A percentile compares a stretch with the other conserved stretches of the same genome.
phyloP scores from a whole-genome alignment of 2,888 invertebrate species.

The Drosophila ezoana region DNA sequence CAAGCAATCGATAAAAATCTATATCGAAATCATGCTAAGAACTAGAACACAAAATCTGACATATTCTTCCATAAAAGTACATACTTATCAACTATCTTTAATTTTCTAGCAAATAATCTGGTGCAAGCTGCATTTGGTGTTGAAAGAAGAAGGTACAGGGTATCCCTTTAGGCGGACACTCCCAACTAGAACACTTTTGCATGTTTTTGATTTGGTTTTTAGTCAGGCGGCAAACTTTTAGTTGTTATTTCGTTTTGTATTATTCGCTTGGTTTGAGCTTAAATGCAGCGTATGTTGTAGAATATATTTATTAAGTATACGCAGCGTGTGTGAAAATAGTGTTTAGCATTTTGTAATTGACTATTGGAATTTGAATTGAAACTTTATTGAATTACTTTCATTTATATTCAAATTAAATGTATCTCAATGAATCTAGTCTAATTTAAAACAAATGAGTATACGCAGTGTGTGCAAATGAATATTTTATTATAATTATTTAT shows the following conservation, averaged over 20 bases:
- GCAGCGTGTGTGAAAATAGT: slow-evolving; percentile 7
- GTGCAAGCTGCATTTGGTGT: no score
- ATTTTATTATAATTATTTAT: neutral
- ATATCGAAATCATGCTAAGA: no score
- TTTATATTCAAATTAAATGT: slow-evolving; percentile 6
- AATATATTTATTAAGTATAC: slow-evolving; percentile 39
- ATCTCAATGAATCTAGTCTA: neutral
- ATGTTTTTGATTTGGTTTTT: neutral
- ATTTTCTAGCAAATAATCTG: no score
- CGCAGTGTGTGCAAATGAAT: slow-evolving; percentile 3
- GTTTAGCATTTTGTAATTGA: neutral
- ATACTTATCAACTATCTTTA: no score
- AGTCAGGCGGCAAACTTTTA: slow-evolving; percentile 16
- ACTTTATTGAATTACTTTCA: neutral
- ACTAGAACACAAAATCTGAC: no score
- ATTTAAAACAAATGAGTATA: slow-evolving; percentile 23
- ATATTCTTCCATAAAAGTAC: no score
- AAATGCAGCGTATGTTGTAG: slow-evolving; percentile 2
- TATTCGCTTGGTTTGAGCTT: slow-evolving; percentile 3
- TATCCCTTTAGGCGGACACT: neutral
- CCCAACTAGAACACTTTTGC: neutral
- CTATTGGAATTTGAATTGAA: neutral
- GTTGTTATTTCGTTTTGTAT: slow-evolving; percentile 8
- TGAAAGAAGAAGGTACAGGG: neutral
- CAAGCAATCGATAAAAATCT: no score